Evolutionary conservation across 1,140 invertebrate genomes (phyloP).

Genomic region (Drosophila repletoides): DNA sequence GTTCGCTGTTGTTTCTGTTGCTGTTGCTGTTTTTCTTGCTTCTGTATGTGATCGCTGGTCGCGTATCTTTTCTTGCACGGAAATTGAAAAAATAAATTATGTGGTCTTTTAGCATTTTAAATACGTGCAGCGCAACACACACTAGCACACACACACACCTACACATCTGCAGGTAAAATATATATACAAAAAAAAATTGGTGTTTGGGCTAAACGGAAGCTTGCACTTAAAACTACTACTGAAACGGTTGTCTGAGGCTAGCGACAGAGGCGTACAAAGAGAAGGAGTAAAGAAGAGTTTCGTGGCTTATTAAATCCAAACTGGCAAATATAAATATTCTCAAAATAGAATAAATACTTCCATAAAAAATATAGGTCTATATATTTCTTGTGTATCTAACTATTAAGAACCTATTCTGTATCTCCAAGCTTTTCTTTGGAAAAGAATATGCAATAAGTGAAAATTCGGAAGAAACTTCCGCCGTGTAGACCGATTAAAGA

Average conservation of each 20-base stretch:
- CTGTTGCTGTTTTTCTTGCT: slow-evolving; percentile 24
- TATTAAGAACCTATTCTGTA: too few species aligned
- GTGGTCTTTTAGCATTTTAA: slow-evolving; percentile 63
- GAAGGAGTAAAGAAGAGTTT: too few species aligned
- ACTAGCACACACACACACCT: slow-evolving; percentile 8
- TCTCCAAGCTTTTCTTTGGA: too few species aligned
- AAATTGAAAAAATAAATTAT: slow-evolving; percentile 73
- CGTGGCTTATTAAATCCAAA: too few species aligned
- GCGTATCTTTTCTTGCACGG: slow-evolving; percentile 46
- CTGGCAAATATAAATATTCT: too few species aligned
- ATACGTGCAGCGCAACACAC: slow-evolving; percentile 47
- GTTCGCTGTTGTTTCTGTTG: not conserved
- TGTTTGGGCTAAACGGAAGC: slow-evolving; percentile 35
- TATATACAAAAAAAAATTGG: not conserved
- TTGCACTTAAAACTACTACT: slow-evolving; percentile 54
- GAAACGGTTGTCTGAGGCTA: slow-evolving; percentile 31
- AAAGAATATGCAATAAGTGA: too few species aligned
- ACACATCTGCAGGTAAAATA: not conserved
- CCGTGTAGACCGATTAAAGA: too few species aligned
- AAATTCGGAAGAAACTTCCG: too few species aligned
- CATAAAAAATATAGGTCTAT: too few species aligned
- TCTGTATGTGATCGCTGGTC: slow-evolving; percentile 26
- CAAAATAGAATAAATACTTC: too few species aligned
- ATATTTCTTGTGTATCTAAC: too few species aligned
- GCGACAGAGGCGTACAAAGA: too few species aligned